Evolutionary conservation across 2,888 invertebrate genomes (phyloP), one percentile per base, ranked within the genome.

Genomic region (Erebia ligea): DNA sequence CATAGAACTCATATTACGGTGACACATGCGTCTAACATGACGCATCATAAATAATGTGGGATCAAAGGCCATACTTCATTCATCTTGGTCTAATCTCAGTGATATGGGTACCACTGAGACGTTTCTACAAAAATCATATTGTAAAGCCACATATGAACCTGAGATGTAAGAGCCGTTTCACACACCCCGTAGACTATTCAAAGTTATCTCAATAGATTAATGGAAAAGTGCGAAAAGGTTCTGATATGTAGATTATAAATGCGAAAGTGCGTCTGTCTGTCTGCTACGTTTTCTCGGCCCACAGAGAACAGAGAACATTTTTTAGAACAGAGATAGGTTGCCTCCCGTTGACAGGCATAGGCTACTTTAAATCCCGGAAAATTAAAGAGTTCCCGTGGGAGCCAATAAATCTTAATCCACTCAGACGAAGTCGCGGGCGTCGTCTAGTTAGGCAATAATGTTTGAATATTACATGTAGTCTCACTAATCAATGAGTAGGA

Each of bases 51-150:
- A 70, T 67, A 70, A 71, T 61, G 68, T 25, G 68, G 68, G 67
- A 61, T 69, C 45, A 65, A 66, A 67, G 48, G 62, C 61, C 25
- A 50, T 63, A 62, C 68, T 69, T 70, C 75, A 76, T 74, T 75
- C 68, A 73, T 75, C 76, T 72, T 73, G 65, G 58, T 57, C 59
- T 75, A 73, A 74, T 76, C 74, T 73, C 65, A 56, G 65, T 58
- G 63, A 67, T 59, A 63, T 67, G 70, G 68, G 59, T 58, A 57
- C 11, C 48, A 21, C 65, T 54, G 65, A 67, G 65, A 59, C 21
- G 57, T 52, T 62, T 62, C 68, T 59, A 42, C 50, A 61, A 63
- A 67, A 71, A 72, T 63, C 63, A 62, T 72, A 69, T 69, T 69
- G 40, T 62, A 62, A 54, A 56, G 61, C 48, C 25, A 64, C 21